Evolutionary conservation across 2,113 vertebrate genomes (phyloP).

Genomic region (Suricata suricatta): DNA sequence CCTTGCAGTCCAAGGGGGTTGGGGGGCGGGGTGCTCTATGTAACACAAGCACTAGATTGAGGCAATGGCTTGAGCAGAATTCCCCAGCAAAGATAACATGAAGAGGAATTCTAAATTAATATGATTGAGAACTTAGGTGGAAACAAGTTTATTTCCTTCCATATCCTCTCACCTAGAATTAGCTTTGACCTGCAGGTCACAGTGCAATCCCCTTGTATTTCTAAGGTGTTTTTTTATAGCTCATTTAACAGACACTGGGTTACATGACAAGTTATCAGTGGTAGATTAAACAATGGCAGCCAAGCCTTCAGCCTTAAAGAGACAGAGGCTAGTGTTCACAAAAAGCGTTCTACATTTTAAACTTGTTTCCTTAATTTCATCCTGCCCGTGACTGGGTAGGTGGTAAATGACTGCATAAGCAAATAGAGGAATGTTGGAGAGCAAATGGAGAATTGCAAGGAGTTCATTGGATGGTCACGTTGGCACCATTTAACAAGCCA

Average conservation of each 20-base stretch:
- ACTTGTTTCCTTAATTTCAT: neutral
- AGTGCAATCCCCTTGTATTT: constrained; percentile 45
- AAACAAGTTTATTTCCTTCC: neutral
- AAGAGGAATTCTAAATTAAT: neutral
- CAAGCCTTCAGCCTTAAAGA: constrained; percentile 54
- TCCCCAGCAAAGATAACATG: neutral
- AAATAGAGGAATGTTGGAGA: neutral
- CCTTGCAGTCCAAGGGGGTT: neutral
- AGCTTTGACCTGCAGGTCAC: neutral
- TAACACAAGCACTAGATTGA: neutral
- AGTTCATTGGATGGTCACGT: neutral
- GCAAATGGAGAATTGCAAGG: neutral
- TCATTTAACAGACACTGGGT: constrained; percentile 64
- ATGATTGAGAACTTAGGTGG: neutral
- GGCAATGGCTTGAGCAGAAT: neutral
- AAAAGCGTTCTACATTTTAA: neutral
- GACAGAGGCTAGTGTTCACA: neutral
- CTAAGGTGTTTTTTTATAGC: constrained; percentile 53
- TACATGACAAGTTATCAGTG: constrained; percentile 54
- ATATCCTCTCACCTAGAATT: neutral
- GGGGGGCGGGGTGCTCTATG: too few species aligned
- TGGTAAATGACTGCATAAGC: neutral
- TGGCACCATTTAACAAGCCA: neutral
- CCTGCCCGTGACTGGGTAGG: neutral
- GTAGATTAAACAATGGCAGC: constrained; percentile 16